These are phyloP conservation scores for Engraulis encrasicolus DNA, from an alignment of 2,113 vertebrate genomes.

Conservation along the genomic window DNA sequence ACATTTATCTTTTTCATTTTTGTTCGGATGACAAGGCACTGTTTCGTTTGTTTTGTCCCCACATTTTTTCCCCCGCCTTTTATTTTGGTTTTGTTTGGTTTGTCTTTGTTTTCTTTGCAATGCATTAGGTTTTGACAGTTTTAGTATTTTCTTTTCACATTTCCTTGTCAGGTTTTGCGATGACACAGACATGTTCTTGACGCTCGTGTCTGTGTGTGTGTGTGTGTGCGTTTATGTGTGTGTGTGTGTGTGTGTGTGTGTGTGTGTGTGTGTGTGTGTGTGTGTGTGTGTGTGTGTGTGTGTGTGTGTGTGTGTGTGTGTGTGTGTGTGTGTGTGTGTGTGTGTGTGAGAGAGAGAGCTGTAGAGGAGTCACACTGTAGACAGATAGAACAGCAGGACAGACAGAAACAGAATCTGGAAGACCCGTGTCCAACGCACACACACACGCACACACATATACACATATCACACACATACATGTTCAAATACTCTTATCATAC, in stretches of 20 bases:
- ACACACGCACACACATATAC: not conserved
- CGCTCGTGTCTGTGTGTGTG: too few species aligned
- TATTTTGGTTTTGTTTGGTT: not conserved
- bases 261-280: too few species aligned
- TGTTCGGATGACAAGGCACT: slow-evolving; percentile 49
- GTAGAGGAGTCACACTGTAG: not conserved
- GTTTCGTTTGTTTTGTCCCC: not conserved
- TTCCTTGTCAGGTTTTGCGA: not conserved
- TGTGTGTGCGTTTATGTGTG: too few species aligned
- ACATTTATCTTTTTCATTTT: too few species aligned
- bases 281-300: too few species aligned
- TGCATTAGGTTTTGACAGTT: not conserved
- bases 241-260: too few species aligned
- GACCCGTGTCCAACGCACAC: not conserved
- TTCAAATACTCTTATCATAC: too few species aligned
- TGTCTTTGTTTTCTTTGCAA: not conserved
- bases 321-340: too few species aligned
- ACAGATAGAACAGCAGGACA: slow-evolving; percentile 8
- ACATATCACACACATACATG: too few species aligned
- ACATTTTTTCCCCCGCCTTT: not conserved
- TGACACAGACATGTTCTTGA: not conserved
- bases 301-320: too few species aligned
- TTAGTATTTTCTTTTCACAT: not conserved
- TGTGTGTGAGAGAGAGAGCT: not conserved
- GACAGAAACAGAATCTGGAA: not conserved